Base-by-base conservation (phyloP, 2,113 vertebrate genomes). In the Bagarius yarrelli region DNA sequence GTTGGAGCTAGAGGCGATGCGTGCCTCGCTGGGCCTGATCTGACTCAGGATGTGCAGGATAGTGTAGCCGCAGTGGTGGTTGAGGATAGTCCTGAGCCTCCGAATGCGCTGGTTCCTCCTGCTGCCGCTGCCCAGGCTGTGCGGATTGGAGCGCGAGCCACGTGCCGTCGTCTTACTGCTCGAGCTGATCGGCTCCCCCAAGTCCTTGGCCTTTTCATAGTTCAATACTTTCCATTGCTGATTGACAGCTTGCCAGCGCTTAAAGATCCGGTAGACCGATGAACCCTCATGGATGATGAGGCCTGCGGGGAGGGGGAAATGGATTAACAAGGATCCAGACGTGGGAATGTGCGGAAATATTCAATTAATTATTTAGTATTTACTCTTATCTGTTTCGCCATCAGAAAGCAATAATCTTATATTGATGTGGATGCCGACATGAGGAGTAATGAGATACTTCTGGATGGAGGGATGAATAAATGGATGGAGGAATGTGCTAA, bases 221-320 rank as follows among this genome's bases (percentile, higher is more conserved):
- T 97, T 97, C 89, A 97, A 90, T 70, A 97, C 96, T 89, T 97
- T 97, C 96, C 96, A 97, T 83, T 96, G 96, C 88, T 97, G 96
- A 89, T 97, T 97, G 83, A 97, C 96, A 30, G 96, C 96, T 88
- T 97, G 96, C 96, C 96, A 97, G 81, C 96, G 93, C 86, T 97
- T 97, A 85, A 97, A 97, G 89, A 97, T 97, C 66, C 96, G 94
- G 87, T 97, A 97, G 75, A 97, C 96, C 0, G 96, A 96, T 0
- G 96, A 96, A 73, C 96, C 96, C 90, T 97, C 96, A 0, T 97
- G 96, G 89, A 97, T 95, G 81, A 97, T 97, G 82, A 97, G 94
- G 79, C 96, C 96, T 91, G 83, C 52, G 44, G 44, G 44, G 9
- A 4, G 69, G 27, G 81, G 72, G 36, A 83, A 56, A 85, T 63